Evolutionary conservation across 2,113 vertebrate genomes (phyloP), one percentile per base, ranked within the genome.

Genomic region (Vidua chalybeata): DNA sequence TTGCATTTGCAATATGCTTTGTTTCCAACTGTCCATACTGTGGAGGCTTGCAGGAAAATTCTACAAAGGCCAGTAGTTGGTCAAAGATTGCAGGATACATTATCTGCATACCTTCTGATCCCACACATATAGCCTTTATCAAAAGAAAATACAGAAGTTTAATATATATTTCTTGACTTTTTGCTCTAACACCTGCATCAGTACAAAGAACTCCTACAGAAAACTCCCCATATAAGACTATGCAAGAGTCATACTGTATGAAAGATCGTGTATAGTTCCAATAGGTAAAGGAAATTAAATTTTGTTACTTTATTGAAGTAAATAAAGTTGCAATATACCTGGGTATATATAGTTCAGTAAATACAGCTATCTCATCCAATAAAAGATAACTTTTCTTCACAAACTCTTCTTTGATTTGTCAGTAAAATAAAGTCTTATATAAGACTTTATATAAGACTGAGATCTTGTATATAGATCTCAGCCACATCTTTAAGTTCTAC

Each of bases 51-150:
- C 99, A 99, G 95, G 99, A 99, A 96, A 99, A 99, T 97, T 99
- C 99, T 76, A 99, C 99, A 96, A 99, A 99, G 88, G 99, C 98
- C 91, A 99, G 97, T 62, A 99, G 98, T 95, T 99, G 99, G 94
- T 99, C 98, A 51, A 99, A 99, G 97, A 99, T 99, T 95, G 99
- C 99, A 46, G 99, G 99, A 98, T 99, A 99, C 99, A 99, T 99
- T 98, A 99, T 99, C 98, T 99, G 99, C 99, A 99, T 99, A 91
- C 98, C 98, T 98, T 99, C 99, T 16, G 99, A 98, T 90, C 99
- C 99, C 89, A 99, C 98, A 93, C 99, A 99, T 97, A 99, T 99
- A 86, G 99, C 99, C 99, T 99, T 95, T 64, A 97, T 6, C 21
- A 82, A 78, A 89, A 83, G 26, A 80, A 92, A 87, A 80, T 27